Evolutionary conservation across 2,888 invertebrate species (phyloP).

Genomic region (Agriotes lineatus): DNA sequence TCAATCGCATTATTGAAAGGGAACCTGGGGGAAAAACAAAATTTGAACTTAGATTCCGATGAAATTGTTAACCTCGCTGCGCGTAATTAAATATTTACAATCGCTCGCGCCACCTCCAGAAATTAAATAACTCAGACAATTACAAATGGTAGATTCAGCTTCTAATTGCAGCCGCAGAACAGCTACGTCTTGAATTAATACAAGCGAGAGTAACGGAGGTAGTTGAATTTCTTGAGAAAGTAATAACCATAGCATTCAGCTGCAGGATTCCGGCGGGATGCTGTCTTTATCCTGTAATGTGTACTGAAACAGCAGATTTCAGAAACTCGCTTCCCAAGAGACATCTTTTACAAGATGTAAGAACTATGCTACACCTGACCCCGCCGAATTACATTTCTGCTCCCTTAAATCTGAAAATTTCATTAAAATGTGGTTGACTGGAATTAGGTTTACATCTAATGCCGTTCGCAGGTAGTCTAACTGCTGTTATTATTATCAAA

Average conservation of each 20-base stretch:
- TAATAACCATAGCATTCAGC: conserved; percentile 33
- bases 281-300: conserved; percentile 33
- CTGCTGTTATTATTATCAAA: too few relatives aligned
- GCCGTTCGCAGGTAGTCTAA: too few relatives aligned
- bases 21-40: too few relatives aligned
- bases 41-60: too few relatives aligned
- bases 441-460: too few relatives aligned
- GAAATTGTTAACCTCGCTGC: too few relatives aligned
- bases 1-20: too few relatives aligned
- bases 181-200: not conserved
- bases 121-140: too few relatives aligned
- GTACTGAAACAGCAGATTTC: conserved; percentile 38
- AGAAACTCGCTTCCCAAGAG: conserved; percentile 33
- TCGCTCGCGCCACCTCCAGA: too few relatives aligned
- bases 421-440: too few relatives aligned
- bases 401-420: not conserved
- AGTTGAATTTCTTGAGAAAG: conserved; percentile 23
- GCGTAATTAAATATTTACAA: too few relatives aligned
- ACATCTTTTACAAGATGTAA: conserved; percentile 35
- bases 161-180: not conserved
- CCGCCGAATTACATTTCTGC: conserved; percentile 29
- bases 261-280: conserved; percentile 27
- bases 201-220: conserved; percentile 7
- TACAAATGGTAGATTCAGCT: not conserved
- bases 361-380: conserved; percentile 33